phyloP scores from a whole-genome alignment of 1,140 invertebrate genomes.

The Myzus persicae region DNA sequence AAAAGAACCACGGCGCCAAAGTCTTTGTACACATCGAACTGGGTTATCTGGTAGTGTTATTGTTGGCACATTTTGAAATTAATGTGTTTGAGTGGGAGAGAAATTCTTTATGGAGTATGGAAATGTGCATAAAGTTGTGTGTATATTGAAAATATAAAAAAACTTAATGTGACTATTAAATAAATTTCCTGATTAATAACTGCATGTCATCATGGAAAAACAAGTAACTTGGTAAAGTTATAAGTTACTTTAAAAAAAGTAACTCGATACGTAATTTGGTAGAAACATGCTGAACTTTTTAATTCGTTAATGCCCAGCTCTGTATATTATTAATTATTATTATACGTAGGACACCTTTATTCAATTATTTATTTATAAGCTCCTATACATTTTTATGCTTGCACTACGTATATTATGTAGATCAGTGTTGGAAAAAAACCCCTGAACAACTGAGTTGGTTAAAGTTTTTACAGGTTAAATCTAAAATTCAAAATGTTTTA shows the following conservation, averaged over 20 bases:
- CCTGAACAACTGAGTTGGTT: neutral
- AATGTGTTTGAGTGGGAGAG: neutral
- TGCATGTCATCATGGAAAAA: neutral
- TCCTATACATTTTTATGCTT: neutral
- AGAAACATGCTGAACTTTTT: too few relatives aligned
- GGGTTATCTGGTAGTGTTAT: neutral
- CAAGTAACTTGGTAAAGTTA: neutral
- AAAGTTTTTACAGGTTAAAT: neutral
- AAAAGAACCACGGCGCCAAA: neutral
- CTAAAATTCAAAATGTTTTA: neutral
- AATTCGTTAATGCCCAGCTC: neutral
- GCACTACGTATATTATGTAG: too few relatives aligned
- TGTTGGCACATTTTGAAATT: neutral
- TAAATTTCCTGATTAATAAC: neutral
- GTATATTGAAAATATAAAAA: neutral
- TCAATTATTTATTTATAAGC: too few relatives aligned
- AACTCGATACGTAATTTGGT: neutral
- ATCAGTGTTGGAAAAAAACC: neutral
- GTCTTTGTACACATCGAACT: neutral
- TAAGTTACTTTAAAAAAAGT: neutral
- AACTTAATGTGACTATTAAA: neutral
- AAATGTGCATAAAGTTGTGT: neutral
- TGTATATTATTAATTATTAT: too few relatives aligned
- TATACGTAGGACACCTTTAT: too few relatives aligned
- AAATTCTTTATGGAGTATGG: neutral